Evolutionary conservation across 2,888 invertebrate species (phyloP).

Genomic region (Erpobdella octoculata): DNA sequence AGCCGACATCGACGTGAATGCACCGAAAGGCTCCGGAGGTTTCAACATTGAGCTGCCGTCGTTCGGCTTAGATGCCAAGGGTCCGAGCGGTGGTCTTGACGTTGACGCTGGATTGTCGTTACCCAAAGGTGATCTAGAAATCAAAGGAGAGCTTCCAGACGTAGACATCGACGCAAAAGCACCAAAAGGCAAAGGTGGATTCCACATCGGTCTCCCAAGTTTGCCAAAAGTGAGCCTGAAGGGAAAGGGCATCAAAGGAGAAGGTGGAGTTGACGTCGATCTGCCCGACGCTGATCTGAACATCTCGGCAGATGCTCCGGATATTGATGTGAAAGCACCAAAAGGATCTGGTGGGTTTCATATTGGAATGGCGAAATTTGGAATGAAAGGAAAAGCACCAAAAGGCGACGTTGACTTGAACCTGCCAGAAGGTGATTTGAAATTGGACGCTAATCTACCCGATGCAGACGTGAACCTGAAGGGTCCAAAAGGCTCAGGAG

Average conservation of each 20-base stretch:
- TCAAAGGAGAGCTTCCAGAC: slow-evolving; percentile 17
- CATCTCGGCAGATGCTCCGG: not conserved
- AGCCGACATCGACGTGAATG: slow-evolving; percentile 21
- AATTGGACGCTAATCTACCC: not conserved
- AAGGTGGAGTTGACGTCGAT: slow-evolving; percentile 20
- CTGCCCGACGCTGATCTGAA: slow-evolving; percentile 13
- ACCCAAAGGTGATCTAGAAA: not conserved
- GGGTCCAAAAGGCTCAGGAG: slow-evolving; percentile 14
- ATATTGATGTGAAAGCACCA: not conserved
- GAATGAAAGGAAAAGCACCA: slow-evolving; percentile 19
- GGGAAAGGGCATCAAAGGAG: slow-evolving; percentile 15
- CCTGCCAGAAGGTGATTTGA: slow-evolving; percentile 19
- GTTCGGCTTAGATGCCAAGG: slow-evolving; percentile 23
- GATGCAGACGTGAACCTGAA: not conserved
- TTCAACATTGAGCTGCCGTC: slow-evolving; percentile 16
- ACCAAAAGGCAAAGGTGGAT: slow-evolving; percentile 1
- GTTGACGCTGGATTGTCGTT: not conserved
- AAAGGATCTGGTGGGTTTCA: slow-evolving; percentile 24
- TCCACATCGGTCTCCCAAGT: slow-evolving; percentile 12
- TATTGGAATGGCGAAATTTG: slow-evolving; percentile 21
- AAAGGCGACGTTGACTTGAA: slow-evolving; percentile 16
- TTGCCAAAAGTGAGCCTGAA: slow-evolving; percentile 15
- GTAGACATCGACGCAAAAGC: slow-evolving; percentile 8
- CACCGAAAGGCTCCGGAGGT: slow-evolving; percentile 10
- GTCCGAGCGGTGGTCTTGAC: slow-evolving; percentile 19